Conservation (phyloP, 2,797 vertebrate genomes). For the Meda fulgida region DNA sequence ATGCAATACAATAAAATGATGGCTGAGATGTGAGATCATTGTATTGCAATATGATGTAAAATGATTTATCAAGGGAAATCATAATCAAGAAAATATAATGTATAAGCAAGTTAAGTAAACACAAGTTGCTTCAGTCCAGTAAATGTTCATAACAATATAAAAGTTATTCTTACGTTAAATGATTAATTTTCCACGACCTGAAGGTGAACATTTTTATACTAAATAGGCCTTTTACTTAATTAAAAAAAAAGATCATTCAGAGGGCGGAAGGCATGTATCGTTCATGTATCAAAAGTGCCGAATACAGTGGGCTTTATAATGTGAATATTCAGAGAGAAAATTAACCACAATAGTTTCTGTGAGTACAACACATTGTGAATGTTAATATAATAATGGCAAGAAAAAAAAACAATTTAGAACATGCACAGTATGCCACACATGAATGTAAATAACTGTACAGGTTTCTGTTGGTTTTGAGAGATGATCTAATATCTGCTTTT, state of each 20-base stretch:
- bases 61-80: not conserved
- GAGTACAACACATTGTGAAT: not conserved
- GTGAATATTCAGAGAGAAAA: not conserved
- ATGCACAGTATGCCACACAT: not conserved
- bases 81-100: not conserved
- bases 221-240: not conserved
- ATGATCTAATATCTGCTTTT: not conserved
- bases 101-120: not conserved
- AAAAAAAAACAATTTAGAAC: not conserved
- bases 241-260: too few species aligned
- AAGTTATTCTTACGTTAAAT: not conserved
- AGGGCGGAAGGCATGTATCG: not conserved
- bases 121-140: not conserved
- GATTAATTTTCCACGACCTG: not conserved
- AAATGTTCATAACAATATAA: not conserved
- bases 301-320: not conserved
- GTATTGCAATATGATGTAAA: not conserved
- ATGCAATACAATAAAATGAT: not conserved
- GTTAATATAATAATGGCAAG: not conserved
- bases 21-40: not conserved
- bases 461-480: not conserved
- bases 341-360: not conserved
- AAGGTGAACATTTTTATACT: not conserved
- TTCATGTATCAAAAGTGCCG: not conserved
- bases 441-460: not conserved